Evolutionary conservation across 2,888 invertebrate species (phyloP), one percentile per base, ranked within the genome.

Genomic region (Epirrita christyi): DNA sequence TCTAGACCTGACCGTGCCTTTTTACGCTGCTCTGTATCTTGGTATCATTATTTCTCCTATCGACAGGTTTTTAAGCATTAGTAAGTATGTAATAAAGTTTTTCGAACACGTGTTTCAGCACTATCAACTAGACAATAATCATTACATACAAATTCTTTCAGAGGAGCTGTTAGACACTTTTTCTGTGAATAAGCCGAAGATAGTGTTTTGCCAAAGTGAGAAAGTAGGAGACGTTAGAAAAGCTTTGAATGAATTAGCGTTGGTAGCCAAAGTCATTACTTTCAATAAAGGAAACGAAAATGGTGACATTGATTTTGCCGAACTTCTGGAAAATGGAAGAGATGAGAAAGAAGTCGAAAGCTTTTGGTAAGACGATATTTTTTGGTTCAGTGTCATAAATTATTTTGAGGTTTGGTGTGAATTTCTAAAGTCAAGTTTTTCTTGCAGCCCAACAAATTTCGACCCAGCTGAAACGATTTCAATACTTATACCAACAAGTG

Each of bases 1-100:
- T 34, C 32, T 92, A 4, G 81, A 93, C 53, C 69, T 86, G 8
- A 73, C 75, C 4, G 78, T 92, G 27, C 92, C 93, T 0, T 80
- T 88, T 45, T 83, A 93, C 41, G 92, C 92, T 0, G 82, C 86
- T 0, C 61, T 90, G 2, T 92, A 82, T 64, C 75, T 91, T 6
- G 93, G 93, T 2, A 76, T 85, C 2, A 68, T 73, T n/a, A 58
- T 80, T n/a, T 74, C 83, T 0, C 75, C 75, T 4, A 56, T 79
- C 0, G 88, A 88, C 52, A 67, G 61, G 1, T 78, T 73, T 36
- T 68, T 85, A 29, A 68, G 71, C 27, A 60, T 78, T 10, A 66
- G 87, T 88, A 67, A 78, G 84, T 81, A 43, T 21, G 21, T 21
- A 4, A 3, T 21, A 4, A 3, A 21, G 4, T 21, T 21, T 21